Evolutionary conservation across 2,888 invertebrate species (phyloP).

Genomic region (Lutraria lutraria): DNA sequence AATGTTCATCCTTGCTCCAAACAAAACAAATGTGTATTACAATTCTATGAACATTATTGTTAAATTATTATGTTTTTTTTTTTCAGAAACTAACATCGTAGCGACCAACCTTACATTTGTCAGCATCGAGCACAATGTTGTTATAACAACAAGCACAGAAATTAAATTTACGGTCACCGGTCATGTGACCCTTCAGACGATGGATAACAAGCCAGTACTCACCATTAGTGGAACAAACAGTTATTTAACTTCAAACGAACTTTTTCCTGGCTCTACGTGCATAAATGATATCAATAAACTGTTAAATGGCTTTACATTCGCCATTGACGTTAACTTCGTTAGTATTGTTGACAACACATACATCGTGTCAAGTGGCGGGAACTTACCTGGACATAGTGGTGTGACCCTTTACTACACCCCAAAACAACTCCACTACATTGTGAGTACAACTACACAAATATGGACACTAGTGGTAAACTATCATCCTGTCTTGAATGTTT

Average conservation of each 20-base stretch:
- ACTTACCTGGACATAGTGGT: slow-evolving; percentile 66
- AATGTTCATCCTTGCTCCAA: too few relatives aligned
- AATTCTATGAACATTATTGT: too few relatives aligned
- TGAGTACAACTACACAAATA: slow-evolving; percentile 67
- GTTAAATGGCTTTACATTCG: slow-evolving; percentile 68
- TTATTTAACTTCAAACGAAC: slow-evolving; percentile 57
- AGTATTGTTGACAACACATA: slow-evolving; percentile 66
- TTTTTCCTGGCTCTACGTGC: slow-evolving; percentile 54
- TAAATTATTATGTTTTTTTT: too few relatives aligned
- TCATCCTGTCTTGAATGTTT: slow-evolving; percentile 61
- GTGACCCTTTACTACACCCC: slow-evolving; percentile 69
- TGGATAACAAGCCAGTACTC: slow-evolving; percentile 47
- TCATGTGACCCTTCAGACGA: slow-evolving; percentile 48
- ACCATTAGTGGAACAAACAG: slow-evolving; percentile 64
- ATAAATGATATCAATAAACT: slow-evolving; percentile 65
- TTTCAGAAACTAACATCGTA: slow-evolving; percentile 55
- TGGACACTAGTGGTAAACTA: slow-evolving; percentile 69
- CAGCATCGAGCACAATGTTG: slow-evolving; percentile 58
- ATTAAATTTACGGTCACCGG: slow-evolving; percentile 68
- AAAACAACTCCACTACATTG: slow-evolving; percentile 67
- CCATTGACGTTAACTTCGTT: slow-evolving; percentile 68
- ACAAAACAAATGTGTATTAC: too few relatives aligned
- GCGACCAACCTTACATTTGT: slow-evolving; percentile 56
- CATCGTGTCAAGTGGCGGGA: slow-evolving; percentile 73
- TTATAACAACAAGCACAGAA: slow-evolving; percentile 56